These are phyloP conservation scores for Monochamus alternatus DNA, from an alignment of 2,888 invertebrate genomes.

Conservation along the genomic window DNA sequence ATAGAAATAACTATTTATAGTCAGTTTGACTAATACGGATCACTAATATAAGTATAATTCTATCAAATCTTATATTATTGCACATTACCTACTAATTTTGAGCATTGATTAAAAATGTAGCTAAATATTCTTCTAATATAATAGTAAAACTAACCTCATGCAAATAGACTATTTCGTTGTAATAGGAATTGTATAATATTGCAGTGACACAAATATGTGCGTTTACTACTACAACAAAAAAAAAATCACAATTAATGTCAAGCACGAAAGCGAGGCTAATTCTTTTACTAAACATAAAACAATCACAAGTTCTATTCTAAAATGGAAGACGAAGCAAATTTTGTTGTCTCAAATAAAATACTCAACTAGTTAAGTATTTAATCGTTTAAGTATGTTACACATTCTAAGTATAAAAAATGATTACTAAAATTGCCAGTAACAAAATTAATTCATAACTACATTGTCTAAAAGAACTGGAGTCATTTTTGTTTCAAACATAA, in stretches of 20 bases:
- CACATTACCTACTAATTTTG: slow-evolving; percentile 58
- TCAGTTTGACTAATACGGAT: slow-evolving; percentile 57
- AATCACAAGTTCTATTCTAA: slow-evolving; percentile 33
- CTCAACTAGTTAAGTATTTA: slow-evolving; percentile 27
- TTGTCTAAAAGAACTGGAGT: slow-evolving; percentile 17
- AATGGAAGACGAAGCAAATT: slow-evolving; percentile 60
- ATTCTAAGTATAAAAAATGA: slow-evolving; percentile 37
- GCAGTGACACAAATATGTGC: slow-evolving; percentile 11
- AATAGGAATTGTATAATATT: slow-evolving; percentile 31
- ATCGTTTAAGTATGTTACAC: slow-evolving; percentile 12
- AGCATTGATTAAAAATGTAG: slow-evolving; percentile 47
- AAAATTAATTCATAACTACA: slow-evolving; percentile 23
- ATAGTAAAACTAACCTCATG: slow-evolving; percentile 28
- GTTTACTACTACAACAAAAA: slow-evolving; percentile 28
- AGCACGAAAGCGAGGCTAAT: slow-evolving; percentile 32
- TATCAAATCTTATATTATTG: slow-evolving; percentile 57
- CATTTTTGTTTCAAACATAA: slow-evolving; percentile 22
- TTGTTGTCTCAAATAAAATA: slow-evolving; percentile 53
- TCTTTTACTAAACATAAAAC: slow-evolving; percentile 30
- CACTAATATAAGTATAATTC: slow-evolving; percentile 54
- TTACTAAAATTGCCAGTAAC: slow-evolving; percentile 34
- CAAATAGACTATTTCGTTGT: slow-evolving; percentile 32
- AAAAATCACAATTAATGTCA: slow-evolving; percentile 34
- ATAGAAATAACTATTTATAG: slow-evolving; percentile 50
- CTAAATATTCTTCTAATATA: slow-evolving; percentile 26